phyloP scores from a whole-genome alignment of 2,888 invertebrate genomes.

The Athripsodes cinereus region DNA sequence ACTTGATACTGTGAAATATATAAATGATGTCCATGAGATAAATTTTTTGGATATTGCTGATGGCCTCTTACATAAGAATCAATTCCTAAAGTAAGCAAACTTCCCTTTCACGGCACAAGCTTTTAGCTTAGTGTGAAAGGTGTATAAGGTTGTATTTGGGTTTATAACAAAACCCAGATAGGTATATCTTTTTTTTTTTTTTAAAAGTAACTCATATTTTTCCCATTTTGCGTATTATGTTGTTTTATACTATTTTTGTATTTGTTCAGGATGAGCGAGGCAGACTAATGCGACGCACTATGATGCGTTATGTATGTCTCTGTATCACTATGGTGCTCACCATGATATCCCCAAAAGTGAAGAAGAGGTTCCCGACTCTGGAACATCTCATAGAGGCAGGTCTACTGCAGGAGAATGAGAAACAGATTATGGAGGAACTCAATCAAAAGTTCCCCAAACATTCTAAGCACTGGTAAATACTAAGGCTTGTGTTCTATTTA shows the following conservation, averaged over 20 bases:
- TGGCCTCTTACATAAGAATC: no score
- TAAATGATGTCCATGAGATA: no score
- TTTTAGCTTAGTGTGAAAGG: no score
- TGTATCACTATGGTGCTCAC: constrained; percentile 83
- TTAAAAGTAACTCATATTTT: no score
- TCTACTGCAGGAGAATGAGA: constrained; percentile 74
- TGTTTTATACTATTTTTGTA: background rate
- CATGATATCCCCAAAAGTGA: constrained; percentile 81
- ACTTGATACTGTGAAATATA: no score
- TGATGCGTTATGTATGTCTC: constrained; percentile 77
- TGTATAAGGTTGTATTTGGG: no score
- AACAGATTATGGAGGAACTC: constrained; percentile 68
- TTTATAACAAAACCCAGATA: no score
- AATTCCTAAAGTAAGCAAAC: no score
- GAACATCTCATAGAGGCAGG: constrained; percentile 82
- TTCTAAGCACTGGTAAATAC: constrained; percentile 73
- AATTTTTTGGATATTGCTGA: no score
- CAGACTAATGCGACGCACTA: constrained; percentile 74
- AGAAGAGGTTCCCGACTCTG: constrained; percentile 80
- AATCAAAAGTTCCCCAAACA: constrained; percentile 78
- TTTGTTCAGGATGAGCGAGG: constrained; percentile 66
- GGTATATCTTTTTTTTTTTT: no score
- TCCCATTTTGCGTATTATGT: background rate
- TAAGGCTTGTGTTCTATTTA: no score
- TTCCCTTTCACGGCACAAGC: no score